Percentiles rank a stretch among this genome's conserved stretches.
These are phyloP conservation scores for Lepetodrilus schrolli DNA, from an alignment of 2,888 invertebrate genomes.

Conservation along the genomic window DNA sequence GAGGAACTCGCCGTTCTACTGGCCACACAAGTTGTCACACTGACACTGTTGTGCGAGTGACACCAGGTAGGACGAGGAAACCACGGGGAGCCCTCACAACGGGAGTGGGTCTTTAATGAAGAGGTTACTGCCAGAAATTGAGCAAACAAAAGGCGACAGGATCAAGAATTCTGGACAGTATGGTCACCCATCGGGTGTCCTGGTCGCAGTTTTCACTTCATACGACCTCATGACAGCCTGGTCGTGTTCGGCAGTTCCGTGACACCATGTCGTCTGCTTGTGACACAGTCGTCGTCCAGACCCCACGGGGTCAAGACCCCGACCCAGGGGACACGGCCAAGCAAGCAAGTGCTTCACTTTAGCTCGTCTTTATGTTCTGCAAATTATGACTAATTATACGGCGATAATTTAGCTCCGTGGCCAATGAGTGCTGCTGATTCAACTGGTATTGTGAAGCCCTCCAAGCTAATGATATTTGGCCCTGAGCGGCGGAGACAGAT, in stretches of 20 bases:
- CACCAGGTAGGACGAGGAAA: conserved; percentile 6
- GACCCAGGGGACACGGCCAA: conserved; percentile 9
- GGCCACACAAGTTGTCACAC: conserved; percentile 29
- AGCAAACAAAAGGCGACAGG: conserved; percentile 9
- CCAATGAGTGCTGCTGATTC: conserved; percentile 2
- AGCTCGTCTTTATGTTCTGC: conserved; percentile 6
- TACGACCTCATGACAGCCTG: conserved; percentile 15
- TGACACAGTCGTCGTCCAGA: conserved; percentile 17
- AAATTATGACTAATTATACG: conserved; percentile 21
- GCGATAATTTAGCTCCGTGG: conserved; percentile 16
- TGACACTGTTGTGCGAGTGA: conserved; percentile 29
- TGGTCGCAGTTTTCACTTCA: neutral
- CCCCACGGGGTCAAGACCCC: neutral
- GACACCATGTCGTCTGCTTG: conserved; percentile 23
- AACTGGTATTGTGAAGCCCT: conserved; percentile 8
- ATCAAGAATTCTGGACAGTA: conserved; percentile 10
- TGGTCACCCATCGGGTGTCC: conserved; percentile 5
- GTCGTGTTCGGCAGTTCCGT: neutral
- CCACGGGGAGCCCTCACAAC: conserved; percentile 3
- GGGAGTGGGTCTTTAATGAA: conserved; percentile 23
- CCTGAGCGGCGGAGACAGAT: neutral
- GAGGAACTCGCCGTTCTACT: neutral
- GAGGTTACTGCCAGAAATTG: conserved; percentile 26
- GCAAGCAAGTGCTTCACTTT: neutral
- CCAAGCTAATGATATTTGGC: conserved; percentile 15